phyloP scores from a whole-genome alignment of 2,113 vertebrate species.

The Marcusenius ussheri region DNA sequence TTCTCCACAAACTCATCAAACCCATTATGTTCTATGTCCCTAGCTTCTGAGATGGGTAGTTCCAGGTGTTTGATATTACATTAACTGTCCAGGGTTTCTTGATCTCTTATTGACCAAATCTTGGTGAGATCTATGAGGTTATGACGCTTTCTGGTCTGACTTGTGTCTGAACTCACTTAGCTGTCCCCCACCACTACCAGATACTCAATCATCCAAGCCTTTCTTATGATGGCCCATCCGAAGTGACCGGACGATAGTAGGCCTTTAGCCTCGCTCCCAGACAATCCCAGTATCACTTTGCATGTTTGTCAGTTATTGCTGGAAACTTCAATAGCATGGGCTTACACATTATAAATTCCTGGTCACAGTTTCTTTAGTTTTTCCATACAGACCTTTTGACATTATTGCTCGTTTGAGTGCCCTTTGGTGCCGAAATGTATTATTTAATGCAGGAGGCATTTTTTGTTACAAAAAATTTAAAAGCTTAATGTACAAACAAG shows the following conservation, averaged over 20 bases:
- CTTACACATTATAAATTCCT: slow-evolving; percentile 21
- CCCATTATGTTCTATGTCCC: slow-evolving; percentile 30
- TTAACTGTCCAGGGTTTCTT: not conserved
- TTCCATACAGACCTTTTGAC: not conserved
- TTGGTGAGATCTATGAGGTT: not conserved
- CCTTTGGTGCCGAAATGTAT: slow-evolving; percentile 13
- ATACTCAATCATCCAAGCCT: not conserved
- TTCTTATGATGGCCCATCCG: not conserved
- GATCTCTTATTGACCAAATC: not conserved
- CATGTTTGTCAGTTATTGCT: slow-evolving; percentile 29
- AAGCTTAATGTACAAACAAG: not conserved
- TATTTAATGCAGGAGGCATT: not conserved
- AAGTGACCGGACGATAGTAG: not conserved
- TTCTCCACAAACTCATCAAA: not conserved
- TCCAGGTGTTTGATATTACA: slow-evolving; percentile 39
- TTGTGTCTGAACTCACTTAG: slow-evolving; percentile 1
- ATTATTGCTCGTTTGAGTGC: slow-evolving; percentile 14
- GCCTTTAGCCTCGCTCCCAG: not conserved
- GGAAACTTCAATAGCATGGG: slow-evolving; percentile 15
- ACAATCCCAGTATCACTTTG: slow-evolving; percentile 10
- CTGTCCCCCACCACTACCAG: not conserved
- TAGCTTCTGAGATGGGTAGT: slow-evolving; percentile 17
- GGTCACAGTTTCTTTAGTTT: slow-evolving; percentile 23
- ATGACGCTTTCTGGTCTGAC: slow-evolving; percentile 33
- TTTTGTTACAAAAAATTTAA: not conserved